Base-by-base conservation (phyloP, 2,888 invertebrate genomes). In the Drosophila kanekoi region DNA sequence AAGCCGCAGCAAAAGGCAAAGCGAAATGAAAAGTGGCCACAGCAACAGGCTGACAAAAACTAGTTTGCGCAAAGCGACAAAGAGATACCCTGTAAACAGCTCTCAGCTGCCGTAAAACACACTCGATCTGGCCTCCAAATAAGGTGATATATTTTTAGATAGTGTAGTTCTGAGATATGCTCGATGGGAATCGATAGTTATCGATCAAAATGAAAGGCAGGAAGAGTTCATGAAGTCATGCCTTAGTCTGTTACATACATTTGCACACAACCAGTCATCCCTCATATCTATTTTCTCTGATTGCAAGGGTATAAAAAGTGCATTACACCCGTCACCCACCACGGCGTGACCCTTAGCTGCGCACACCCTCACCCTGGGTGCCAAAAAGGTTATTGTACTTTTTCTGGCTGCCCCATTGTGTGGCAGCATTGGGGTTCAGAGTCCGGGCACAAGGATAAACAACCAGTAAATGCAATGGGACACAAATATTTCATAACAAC, bases 331-430 rank as follows among this genome's bases (percentile, higher is more conserved):
- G 5, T 47, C 44, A 23, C 40, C 41, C 16, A 13, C 41, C n/a
- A 1, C 23, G 3, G 6, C 6, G 1, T 28, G 3, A 8, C 33
- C 38, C 14, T 28, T 32, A 20, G 23, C 8, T 18, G 28, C 6
- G 41, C 57, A 18, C 28, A 11, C 53, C 11, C 45, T n/a, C 44
- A n/a, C 16, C 18, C 32, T 20, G 49, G 45, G 18, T 45, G 41
- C 45, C 48, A 52, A 66, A 72, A 60, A 72, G 75, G 75, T 75
- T 77, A 77, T 75, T 77, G 75, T 77, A 77, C 75, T 71, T 61
- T 62, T 75, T 52, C 61, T 59, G 54, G 59, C 62, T 59, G 48
- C 57, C 53, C 35, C 49, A 47, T 51, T 69, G 51, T 68, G 32
- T 23, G 20, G 48, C 38, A 33, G 35, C 33, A 28, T 41, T 53